Evolutionary conservation across 2,888 invertebrate genomes (phyloP), one percentile per base, ranked within the genome.

Genomic region (Lottia scabra): DNA sequence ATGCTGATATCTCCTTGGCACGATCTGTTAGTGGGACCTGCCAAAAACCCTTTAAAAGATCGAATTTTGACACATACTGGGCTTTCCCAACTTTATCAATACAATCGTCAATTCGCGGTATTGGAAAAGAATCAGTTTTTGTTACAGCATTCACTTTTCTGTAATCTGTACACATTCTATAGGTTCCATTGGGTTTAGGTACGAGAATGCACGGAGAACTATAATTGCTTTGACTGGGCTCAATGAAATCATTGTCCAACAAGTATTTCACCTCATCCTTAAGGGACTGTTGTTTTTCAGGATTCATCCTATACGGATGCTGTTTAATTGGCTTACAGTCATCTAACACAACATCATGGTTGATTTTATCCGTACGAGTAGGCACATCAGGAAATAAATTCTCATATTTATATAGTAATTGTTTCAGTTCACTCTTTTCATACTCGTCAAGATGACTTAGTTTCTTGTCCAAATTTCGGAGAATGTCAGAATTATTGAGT

Each of bases 161-260:
- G 45, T 65, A 78, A 65, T 82, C 80, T 13, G 77, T 78, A 70
- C 77, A 78, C 27, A 82, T 48, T 43, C 80, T 12, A 48, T 66
- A 75, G n/a, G 65, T 73, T 44, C 67, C 26, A 63, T 76, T 71
- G 16, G 75, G 70, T 70, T 80, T 71, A 26, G 75, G 75, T 5
- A 80, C 75, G 13, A 78, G n/a, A 38, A 78, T 70, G 70, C 76
- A 76, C 13, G 78, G 81, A 13, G 80, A 80, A 48, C 80, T 79
- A 76, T 77, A 81, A 6, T 75, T 64, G 68, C 78, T 76, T 1
- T 73, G n/a, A 66, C 75, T 76, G 16, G 76, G 76, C 66, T 81
- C 81, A 65, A 79, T 78, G 12, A 81, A 73, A 62, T 78, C 75
- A 76, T 79, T 76, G 5, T 81, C 77, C 12, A 81, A 48, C 71